Base-by-base conservation (phyloP, 2,113 vertebrate species). In the Microcebus griseorufus region DNA sequence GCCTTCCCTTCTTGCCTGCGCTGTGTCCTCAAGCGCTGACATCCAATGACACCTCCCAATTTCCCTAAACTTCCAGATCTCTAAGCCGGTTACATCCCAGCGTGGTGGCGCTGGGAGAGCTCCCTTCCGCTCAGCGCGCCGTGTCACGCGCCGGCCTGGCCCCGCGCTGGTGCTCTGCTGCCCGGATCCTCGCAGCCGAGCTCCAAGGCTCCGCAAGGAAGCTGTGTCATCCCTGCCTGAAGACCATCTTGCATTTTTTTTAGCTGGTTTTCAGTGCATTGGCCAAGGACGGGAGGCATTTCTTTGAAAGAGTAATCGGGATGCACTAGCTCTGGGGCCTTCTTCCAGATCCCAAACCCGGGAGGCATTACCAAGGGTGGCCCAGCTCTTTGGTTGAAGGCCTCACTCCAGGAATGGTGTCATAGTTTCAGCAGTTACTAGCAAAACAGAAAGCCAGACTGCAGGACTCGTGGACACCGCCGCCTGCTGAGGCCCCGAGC, bases 51-150 rank as follows among this genome's bases (percentile, higher is more conserved):
- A 55, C 32, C 14, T 75, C 60, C 60, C n/a, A 34, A 25, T 23
- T 78, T 67, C 88, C 32, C 42, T 2, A 29, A 85, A 34, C 22
- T 16, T 25, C 75, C 37, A 45, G n/a, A n/a, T 51, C 42, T 42
- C 65, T 7, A 8, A 48, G 34, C 53, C 32, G 53, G 32, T 34
- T 29, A 27, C 7, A 2, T 23, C 6, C 25, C 23, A 51, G 25
- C 0, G 1, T 0, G 12, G 51, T 0, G 2, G 13, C 14, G 1
- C 6, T 0, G 29, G 18, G 48, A 34, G 12, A 34, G 12, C 45
- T 10, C 2, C 22, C 11, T 60, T 29, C 78, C 32, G 16, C 9
- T 32, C 5, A 48, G 65, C 48, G 82, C 64, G 29, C n/a, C 0
- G 0, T 32, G 0, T 45, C 20, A 42, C 12, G 37, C 16, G 29